Base-by-base conservation (phyloP, 2,113 vertebrate genomes). In the Dinomys branickii region DNA sequence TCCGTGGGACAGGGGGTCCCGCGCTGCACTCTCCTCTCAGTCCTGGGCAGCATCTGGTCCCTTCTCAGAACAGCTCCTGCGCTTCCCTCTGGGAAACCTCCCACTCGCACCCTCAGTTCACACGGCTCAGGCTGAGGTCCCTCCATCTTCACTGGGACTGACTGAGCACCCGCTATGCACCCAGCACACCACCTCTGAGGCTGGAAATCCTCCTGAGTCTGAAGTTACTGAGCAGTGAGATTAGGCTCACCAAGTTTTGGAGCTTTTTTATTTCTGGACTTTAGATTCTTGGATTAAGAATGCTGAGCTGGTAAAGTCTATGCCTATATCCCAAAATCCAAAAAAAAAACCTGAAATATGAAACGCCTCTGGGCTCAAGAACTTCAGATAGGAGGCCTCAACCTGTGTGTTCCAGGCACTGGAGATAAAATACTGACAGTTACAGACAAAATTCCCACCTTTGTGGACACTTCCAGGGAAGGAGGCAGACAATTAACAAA, bases 1-100 rank as follows among this genome's bases (percentile, higher is more conserved):
- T 86, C 82, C 80, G 67, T 30, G 33, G 85, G 52, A 50, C 50
- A 12, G 38, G 33, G 47, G 14, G 1, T 11, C 41, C 3, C 61
- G 54, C 20, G 10, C 13, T 44, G 0, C 0, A 54, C 20, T 22
- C 16, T 41, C 0, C 0, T 22, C 16, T 41, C 0, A 0, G 38
- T 5, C 58, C 63, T 10, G 2, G 56, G 35, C 50, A 38, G 4
- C 47, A 38, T 50, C 67, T 3, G 5, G 50, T 7, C 5, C 90
- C 38, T 69, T 56, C 65, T n/a, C 3, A 1, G 5, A n/a, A 26
- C 10, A 63, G 58, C 52, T 84, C 38, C 35, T 47, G 19, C 4
- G 35, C 10, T 77, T 67, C 81, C 26, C 28, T 77, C 7, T n/a
- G 35, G 81, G 56, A 85, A 38, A 26, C 12, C 50, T 24, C 33